Conservation (phyloP, 2,888 invertebrate species). For the Megastigmus dorsalis region DNA sequence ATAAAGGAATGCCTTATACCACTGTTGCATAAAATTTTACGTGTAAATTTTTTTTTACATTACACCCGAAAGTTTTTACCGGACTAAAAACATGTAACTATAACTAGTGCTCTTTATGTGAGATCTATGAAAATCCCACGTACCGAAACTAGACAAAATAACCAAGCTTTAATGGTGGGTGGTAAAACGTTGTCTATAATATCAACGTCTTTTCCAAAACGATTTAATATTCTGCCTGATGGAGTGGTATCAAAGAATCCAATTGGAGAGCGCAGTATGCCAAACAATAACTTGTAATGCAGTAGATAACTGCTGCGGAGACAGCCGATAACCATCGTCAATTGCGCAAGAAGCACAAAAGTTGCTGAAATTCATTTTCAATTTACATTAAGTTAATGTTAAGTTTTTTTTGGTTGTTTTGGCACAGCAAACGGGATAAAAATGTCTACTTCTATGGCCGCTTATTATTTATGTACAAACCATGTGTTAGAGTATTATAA, state of each 20-base stretch:
- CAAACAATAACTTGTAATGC: constrained; percentile 80
- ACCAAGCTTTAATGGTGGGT: constrained; percentile 83
- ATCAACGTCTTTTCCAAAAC: constrained; percentile 86
- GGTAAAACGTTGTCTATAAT: constrained; percentile 83
- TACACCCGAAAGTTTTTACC: not conserved
- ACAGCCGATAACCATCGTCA: constrained; percentile 70
- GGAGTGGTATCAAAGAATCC: constrained; percentile 89
- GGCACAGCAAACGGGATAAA: constrained; percentile 33
- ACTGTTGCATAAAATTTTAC: constrained; percentile 27
- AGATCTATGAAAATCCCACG: constrained; percentile 64
- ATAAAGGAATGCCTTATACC: constrained; percentile 31
- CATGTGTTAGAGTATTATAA: constrained; percentile 35
- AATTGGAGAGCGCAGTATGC: constrained; percentile 81
- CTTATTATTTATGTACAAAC: constrained; percentile 22
- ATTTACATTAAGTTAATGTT: constrained; percentile 42
- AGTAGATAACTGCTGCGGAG: constrained; percentile 75
- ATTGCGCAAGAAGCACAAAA: constrained; percentile 69
- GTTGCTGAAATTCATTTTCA: constrained; percentile 68
- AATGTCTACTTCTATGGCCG: constrained; percentile 39
- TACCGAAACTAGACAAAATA: constrained; percentile 71
- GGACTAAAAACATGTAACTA: constrained; percentile 33
- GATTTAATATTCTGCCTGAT: constrained; percentile 85
- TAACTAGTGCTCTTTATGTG: constrained; percentile 42
- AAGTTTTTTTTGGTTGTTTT: constrained; percentile 13
- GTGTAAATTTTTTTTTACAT: constrained; percentile 7